Evolutionary conservation across 1,140 invertebrate genomes (phyloP).

Genomic region (Thrips palmi): DNA sequence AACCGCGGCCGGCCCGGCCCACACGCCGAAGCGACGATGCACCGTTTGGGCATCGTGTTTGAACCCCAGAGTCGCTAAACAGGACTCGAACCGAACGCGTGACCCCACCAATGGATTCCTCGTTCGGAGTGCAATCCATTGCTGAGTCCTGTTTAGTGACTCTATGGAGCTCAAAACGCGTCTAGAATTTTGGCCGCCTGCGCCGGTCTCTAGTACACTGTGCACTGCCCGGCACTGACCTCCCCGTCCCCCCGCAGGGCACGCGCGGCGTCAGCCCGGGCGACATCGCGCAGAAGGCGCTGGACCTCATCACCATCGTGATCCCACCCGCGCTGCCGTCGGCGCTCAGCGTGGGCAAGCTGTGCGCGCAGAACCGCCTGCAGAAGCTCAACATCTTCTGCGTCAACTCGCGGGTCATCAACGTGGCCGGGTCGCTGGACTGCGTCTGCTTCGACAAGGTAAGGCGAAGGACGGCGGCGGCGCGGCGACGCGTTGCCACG

Average conservation of each 20-base stretch:
- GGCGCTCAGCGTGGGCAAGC: conserved; percentile 80
- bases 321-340: conserved; percentile 85
- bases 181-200: too few relatives aligned
- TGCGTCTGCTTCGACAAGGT: conserved; percentile 97
- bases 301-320: conserved; percentile 85
- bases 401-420: conserved; percentile 84
- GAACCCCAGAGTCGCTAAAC: conserved; percentile 10
- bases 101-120: conserved; percentile 6
- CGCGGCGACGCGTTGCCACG: too few relatives aligned
- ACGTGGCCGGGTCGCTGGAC: conserved; percentile 88
- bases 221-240: not conserved
- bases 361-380: conserved; percentile 77
- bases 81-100: not conserved
- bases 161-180: not conserved
- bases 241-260: conserved; percentile 22
- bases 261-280: conserved; percentile 29
- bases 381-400: conserved; percentile 71
- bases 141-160: not conserved
- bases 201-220: too few relatives aligned
- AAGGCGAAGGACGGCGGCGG: too few relatives aligned
- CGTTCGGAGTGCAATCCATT: conserved; percentile 10
- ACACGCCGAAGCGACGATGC: too few relatives aligned
- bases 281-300: conserved; percentile 54
- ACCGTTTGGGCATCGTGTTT: too few relatives aligned
- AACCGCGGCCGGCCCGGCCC: too few relatives aligned